These are phyloP conservation scores for Neodon shergylaensis DNA, from an alignment of 2,113 vertebrate species.

Conservation along the genomic window DNA sequence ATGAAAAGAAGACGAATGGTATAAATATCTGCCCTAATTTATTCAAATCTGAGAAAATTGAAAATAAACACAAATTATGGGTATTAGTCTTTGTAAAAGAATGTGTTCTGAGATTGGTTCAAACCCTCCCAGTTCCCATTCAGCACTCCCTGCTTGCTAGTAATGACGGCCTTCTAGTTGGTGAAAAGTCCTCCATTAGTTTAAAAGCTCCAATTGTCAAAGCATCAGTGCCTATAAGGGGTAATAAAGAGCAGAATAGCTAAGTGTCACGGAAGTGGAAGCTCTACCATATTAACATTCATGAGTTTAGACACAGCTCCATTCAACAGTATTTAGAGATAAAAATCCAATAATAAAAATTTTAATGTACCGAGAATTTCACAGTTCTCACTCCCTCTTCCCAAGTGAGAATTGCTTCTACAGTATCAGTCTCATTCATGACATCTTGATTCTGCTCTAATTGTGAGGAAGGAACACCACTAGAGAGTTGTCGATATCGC, in stretches of 20 bases:
- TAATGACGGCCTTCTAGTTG: slow-evolving; percentile 71
- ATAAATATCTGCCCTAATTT: slow-evolving; percentile 53
- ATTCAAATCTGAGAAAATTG: slow-evolving; percentile 67
- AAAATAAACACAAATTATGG: slow-evolving; percentile 75
- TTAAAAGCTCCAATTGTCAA: slow-evolving; percentile 79
- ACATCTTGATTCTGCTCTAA: slow-evolving; percentile 65
- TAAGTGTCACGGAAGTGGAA: slow-evolving; percentile 62
- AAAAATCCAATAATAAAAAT: slow-evolving; percentile 70
- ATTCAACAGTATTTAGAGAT: slow-evolving; percentile 61
- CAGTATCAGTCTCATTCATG: slow-evolving; percentile 44
- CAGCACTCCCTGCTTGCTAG: slow-evolving; percentile 38
- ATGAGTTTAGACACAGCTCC: slow-evolving; percentile 63
- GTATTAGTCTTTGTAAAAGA: slow-evolving; percentile 64
- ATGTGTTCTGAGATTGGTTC: slow-evolving; percentile 65
- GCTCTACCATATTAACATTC: slow-evolving; percentile 69
- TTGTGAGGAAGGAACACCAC: slow-evolving; percentile 60
- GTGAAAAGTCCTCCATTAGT: slow-evolving; percentile 75
- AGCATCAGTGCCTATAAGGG: slow-evolving; percentile 59
- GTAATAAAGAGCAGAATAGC: slow-evolving; percentile 66
- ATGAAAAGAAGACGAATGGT: slow-evolving; percentile 42
- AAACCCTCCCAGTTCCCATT: slow-evolving; percentile 69
- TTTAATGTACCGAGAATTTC: slow-evolving; percentile 59
- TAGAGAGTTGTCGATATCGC: slow-evolving; percentile 29
- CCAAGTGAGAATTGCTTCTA: slow-evolving; percentile 13
- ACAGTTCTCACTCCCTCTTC: not conserved